Base-by-base conservation (phyloP, 2,797 vertebrate species). In the Diplodus puntazzo region DNA sequence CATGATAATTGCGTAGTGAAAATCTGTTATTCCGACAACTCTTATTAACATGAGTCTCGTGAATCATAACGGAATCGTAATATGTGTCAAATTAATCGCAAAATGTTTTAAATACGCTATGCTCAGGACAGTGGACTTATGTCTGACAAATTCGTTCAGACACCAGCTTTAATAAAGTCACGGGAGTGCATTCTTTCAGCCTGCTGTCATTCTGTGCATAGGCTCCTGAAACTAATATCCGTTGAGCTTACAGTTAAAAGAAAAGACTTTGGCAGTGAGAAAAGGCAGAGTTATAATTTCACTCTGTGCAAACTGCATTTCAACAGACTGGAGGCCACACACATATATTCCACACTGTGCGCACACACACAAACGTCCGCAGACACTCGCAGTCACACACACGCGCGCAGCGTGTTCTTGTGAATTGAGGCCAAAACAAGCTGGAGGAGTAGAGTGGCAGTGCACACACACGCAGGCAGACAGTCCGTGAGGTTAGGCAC, bases 401-500 rank as follows among this genome's bases (percentile, higher is more conserved):
- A 61, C 9, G 53, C 57, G 68, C 2, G 43, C 75, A 69, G 46
- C 43, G 57, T 79, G 80, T 69, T 77, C 63, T 64, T 66, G 73
- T 76, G 80, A 83, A 78, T 60, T 21, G 17, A 77, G 70, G 86
- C 89, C 86, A 91, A 87, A 79, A 84, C 70, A 80, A 88, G 70
- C 78, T 30, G 11, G 59, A 55, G 75, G 71, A 78, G 69, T 30
- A 50, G 69, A 83, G 75, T 73, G 81, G 79, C 80, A 70, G 64
- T 23, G 54, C 69, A 67, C 61, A 75, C 68, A 76, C 65, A 79
- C 25, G 65, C 61, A 84, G 63, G 72, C 81, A 81, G 69, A 50
- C 42, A 75, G 67, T 82, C 75, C 78, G 54, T 82, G 88, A 86
- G 88, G 84, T 80, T 88, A 80, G 72, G 85, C 84, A 89, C 75